Evolutionary conservation across 2,888 invertebrate species (phyloP).

Genomic region (Plebejus argus): DNA sequence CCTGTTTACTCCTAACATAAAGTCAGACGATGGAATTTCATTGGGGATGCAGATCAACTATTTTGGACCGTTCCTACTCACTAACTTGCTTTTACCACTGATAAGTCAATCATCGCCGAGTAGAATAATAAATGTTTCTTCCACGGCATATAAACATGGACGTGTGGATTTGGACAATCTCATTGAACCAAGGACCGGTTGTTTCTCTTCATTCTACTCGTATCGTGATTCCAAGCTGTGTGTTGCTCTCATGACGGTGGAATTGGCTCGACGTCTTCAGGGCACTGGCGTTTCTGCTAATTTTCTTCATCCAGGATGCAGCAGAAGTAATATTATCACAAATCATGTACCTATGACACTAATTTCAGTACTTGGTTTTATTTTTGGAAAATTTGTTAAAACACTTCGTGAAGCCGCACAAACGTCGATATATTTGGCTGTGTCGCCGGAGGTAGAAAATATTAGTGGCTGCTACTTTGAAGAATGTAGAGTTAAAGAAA

Average conservation of each 20-base stretch:
- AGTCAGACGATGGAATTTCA: slow-evolving; percentile 82
- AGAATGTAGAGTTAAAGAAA: slow-evolving; percentile 69
- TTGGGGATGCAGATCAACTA: slow-evolving; percentile 80
- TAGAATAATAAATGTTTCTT: slow-evolving; percentile 57
- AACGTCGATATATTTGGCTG: slow-evolving; percentile 79
- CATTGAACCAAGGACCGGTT: slow-evolving; percentile 36
- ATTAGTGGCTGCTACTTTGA: slow-evolving; percentile 84
- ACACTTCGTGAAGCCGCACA: slow-evolving; percentile 64
- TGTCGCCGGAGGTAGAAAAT: slow-evolving; percentile 75
- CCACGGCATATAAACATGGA: slow-evolving; percentile 49
- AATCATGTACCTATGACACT: slow-evolving; percentile 45
- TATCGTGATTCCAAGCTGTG: slow-evolving; percentile 78
- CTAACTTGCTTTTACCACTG: slow-evolving; percentile 76
- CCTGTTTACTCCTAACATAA: slow-evolving; percentile 54
- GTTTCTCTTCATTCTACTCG: not conserved
- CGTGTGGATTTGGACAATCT: slow-evolving; percentile 47
- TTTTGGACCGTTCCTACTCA: slow-evolving; percentile 84
- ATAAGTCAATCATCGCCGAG: slow-evolving; percentile 47
- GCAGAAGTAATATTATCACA: slow-evolving; percentile 83
- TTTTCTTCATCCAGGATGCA: slow-evolving; percentile 90
- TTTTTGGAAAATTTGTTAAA: slow-evolving; percentile 47
- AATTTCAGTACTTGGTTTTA: slow-evolving; percentile 51
- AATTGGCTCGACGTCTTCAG: slow-evolving; percentile 84
- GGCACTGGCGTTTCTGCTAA: slow-evolving; percentile 88
- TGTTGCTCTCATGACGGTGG: slow-evolving; percentile 76